Conservation (phyloP, 2,113 vertebrate species). For the Pimephales promelas region DNA sequence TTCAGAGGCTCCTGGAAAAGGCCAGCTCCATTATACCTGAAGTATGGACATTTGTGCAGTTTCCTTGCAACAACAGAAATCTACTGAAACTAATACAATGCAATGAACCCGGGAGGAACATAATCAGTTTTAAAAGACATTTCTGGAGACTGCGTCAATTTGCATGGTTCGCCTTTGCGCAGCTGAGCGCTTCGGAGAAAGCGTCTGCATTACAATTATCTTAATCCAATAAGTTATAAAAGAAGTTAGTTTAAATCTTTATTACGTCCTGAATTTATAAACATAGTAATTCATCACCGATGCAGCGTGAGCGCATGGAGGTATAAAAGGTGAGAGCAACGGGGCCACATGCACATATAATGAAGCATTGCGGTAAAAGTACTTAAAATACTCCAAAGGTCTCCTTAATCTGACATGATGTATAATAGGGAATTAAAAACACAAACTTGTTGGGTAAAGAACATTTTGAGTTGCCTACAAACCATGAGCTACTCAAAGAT, state of each 20-base stretch:
- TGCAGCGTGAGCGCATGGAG: background rate
- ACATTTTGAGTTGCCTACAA: background rate
- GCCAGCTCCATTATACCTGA: slow-evolving; percentile 2
- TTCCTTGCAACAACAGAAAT: background rate
- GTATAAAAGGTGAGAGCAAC: slow-evolving; percentile 1
- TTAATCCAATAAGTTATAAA: slow-evolving; percentile 22
- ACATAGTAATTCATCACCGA: background rate
- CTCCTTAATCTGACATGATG: background rate
- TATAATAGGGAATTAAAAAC: background rate
- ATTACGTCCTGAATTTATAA: background rate
- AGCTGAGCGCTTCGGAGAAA: background rate
- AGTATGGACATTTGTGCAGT: background rate
- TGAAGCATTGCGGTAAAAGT: slow-evolving; percentile 32
- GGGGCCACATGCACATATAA: background rate
- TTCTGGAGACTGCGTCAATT: slow-evolving; percentile 1
- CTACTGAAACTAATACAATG: background rate
- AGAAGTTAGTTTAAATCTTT: background rate
- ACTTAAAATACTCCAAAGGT: slow-evolving; percentile 4
- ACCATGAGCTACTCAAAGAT: background rate
- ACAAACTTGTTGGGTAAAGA: background rate
- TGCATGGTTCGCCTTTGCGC: slow-evolving; percentile 25
- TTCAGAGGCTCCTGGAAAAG: slow-evolving; percentile 23
- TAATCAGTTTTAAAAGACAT: background rate
- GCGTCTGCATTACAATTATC: background rate
- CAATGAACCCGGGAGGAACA: background rate